Conservation (phyloP, 2,113 vertebrate genomes). For the Sciurus niger region DNA sequence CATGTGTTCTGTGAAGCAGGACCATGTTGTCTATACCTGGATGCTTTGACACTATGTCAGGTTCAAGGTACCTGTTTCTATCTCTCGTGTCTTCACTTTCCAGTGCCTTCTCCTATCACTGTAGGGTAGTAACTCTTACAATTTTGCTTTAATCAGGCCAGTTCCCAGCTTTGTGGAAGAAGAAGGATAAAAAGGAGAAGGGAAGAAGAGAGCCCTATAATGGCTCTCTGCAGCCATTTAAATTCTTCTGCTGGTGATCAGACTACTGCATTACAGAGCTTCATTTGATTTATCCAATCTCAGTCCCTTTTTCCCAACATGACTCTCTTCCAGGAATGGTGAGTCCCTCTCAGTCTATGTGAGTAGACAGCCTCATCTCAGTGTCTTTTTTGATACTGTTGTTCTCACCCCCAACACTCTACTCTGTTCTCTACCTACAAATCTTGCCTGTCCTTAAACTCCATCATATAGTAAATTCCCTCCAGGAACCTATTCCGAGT, state of each 20-base stretch:
- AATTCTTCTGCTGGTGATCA: neutral
- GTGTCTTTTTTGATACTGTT: neutral
- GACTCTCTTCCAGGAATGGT: neutral
- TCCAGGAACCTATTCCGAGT: neutral
- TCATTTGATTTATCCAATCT: neutral
- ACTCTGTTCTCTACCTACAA: neutral
- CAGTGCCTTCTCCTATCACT: neutral
- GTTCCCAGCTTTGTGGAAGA: neutral
- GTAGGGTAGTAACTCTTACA: neutral
- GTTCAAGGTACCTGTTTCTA: neutral
- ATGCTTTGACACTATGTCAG: neutral
- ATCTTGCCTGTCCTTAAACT: constrained; percentile 28
- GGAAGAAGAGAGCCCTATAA: neutral
- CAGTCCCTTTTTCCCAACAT: neutral
- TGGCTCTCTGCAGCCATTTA: neutral
- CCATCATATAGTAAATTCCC: neutral
- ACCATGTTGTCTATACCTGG: neutral
- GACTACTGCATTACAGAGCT: neutral
- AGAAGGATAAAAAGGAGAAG: neutral
- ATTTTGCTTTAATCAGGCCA: neutral
- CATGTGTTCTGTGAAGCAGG: neutral
- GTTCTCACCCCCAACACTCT: neutral
- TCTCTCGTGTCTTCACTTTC: neutral
- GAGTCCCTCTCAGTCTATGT: neutral
- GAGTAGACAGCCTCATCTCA: neutral